Evolutionary conservation across 2,888 invertebrate species (phyloP), one percentile per base, ranked within the genome.

Genomic region (Patella pellucida): DNA sequence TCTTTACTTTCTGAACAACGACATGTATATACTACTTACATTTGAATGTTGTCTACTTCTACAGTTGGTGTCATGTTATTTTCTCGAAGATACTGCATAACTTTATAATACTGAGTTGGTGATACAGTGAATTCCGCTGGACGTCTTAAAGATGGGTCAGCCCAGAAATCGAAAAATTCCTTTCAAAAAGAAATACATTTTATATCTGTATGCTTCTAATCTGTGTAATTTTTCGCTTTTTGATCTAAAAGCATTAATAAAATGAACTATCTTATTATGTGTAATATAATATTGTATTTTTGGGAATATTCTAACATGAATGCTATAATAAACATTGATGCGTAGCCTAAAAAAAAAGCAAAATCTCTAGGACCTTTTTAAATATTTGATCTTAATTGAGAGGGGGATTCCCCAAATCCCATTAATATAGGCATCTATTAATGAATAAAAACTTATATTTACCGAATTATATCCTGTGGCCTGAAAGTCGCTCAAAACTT

Each of bases 131-230:
- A 23, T 62, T 62, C 62, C 11, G 62, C 19, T 23, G 19, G 11
- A 11, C 62, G 19, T 19, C 12, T 23, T 62, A 14, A 23, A 14
- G 62, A 5, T 19, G 62, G 62, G 14, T 11, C 62, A 11, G 62
- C 62, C 62, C 62, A 62, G 23, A 62, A 62, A 23, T 62, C 62
- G 23, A 23, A 62, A 62, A 62, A 62, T 62, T 12, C 23, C 62
- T 62, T 23, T 23, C 11, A 23, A 54, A n/a, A 54, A 54, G 54
- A 16, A n/a, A 54, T 16, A 1, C 54, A 54, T 15, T 16, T 7
- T 41, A 41, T 41, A 41, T 9, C 41, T 41, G 7, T 9, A 54
- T 54, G 54, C 16, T 16, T 4, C n/a, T 41, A 9, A 9, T 41
- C 41, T 31, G 41, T 9, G 41, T 41, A 41, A 9, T 41, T 41